These are phyloP conservation scores for Trichomycterus rosablanca DNA, from an alignment of 2,113 vertebrate species.

Conservation along the genomic window DNA sequence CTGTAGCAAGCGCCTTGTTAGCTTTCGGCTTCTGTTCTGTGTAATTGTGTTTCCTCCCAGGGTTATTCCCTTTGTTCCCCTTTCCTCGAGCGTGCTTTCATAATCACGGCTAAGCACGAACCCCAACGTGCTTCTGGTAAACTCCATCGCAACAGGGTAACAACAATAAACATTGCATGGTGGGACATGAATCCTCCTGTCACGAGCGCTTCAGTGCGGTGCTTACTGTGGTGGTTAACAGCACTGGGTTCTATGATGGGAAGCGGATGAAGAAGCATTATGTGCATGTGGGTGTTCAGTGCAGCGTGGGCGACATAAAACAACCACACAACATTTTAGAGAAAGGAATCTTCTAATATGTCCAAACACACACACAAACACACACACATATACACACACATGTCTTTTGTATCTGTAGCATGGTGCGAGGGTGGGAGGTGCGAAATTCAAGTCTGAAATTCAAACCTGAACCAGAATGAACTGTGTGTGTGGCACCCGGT, in stretches of 20 bases:
- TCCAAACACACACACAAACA: background rate
- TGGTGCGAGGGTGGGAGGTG: slow-evolving; percentile 34
- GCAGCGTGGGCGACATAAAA: background rate
- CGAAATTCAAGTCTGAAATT: slow-evolving; percentile 25
- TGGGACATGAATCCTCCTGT: background rate
- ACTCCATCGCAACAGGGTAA: slow-evolving; percentile 22
- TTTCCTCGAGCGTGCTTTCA: slow-evolving; percentile 2
- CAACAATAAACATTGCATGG: slow-evolving; percentile 28
- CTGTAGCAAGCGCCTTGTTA: background rate
- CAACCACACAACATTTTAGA: background rate
- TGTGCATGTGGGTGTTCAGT: background rate
- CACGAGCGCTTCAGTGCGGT: background rate
- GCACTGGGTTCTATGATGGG: background rate
- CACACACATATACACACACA: background rate
- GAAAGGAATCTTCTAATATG: slow-evolving; percentile 15
- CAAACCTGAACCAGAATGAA: slow-evolving; percentile 11
- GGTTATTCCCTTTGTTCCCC: slow-evolving; percentile 20
- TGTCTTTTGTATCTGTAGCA: too few relatives aligned
- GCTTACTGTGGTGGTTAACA: background rate
- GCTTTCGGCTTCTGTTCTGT: slow-evolving; percentile 1
- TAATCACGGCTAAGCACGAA: slow-evolving; percentile 19
- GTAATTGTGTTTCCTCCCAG: slow-evolving; percentile 18
- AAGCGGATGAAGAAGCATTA: background rate
- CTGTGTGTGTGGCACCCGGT: slow-evolving; percentile 4
- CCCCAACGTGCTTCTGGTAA: background rate